These are phyloP conservation scores for Huso huso DNA, from an alignment of 2,797 vertebrate species.

Conservation along the genomic window DNA sequence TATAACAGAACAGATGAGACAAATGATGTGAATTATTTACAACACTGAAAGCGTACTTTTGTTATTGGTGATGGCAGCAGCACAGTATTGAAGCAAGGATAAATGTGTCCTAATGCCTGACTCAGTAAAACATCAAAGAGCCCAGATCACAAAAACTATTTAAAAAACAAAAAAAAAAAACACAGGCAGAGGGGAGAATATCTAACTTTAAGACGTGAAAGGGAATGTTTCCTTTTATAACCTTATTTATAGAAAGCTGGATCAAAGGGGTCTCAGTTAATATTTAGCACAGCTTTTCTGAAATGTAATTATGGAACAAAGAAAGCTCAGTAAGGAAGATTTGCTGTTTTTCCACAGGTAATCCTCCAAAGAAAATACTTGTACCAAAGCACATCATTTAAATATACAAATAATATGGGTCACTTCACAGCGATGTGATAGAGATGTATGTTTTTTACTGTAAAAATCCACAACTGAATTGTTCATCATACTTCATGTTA, in stretches of 20 bases:
- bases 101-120: constrained; percentile 43
- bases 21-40: constrained; percentile 84
- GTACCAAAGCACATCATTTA: constrained; percentile 48
- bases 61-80: constrained; percentile 55
- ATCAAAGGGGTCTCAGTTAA: constrained; percentile 57
- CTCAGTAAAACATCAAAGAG: constrained; percentile 48
- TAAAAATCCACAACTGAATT: too few species aligned
- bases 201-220: constrained; percentile 25
- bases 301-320: constrained; percentile 63
- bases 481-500: too few species aligned
- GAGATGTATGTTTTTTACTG: too few species aligned
- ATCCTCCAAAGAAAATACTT: constrained; percentile 32
- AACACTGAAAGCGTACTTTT: constrained; percentile 74
- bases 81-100: constrained; percentile 41
- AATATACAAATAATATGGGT: constrained; percentile 38
- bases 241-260: constrained; percentile 49
- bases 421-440: constrained; percentile 12
- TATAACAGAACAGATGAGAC: constrained; percentile 53
- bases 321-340: constrained; percentile 34
- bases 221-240: constrained; percentile 47
- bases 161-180: constrained; percentile 12
- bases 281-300: constrained; percentile 51
- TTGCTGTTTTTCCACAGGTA: constrained; percentile 56
- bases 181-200: constrained; percentile 22
- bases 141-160: constrained; percentile 36